These are phyloP conservation scores for Drosophila antonietae DNA, from an alignment of 2,888 invertebrate species.

Conservation along the genomic window DNA sequence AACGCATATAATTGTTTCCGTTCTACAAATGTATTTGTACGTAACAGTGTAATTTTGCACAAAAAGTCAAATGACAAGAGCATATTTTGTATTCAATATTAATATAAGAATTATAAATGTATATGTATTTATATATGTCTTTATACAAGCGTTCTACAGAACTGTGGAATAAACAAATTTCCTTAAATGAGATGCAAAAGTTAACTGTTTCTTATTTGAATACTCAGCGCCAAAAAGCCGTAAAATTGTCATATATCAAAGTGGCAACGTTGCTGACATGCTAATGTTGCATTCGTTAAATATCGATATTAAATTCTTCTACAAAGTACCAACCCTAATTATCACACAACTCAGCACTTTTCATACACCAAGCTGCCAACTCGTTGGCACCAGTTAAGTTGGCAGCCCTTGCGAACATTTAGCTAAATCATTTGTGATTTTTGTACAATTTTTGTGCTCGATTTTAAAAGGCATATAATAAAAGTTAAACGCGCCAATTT, in stretches of 20 bases:
- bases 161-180: slow-evolving; percentile 61
- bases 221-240: background rate
- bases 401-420: slow-evolving; percentile 49
- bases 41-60: slow-evolving; percentile 61
- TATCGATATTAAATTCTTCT: slow-evolving; percentile 31
- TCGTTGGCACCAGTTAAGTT: slow-evolving; percentile 38
- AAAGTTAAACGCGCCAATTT: slow-evolving; percentile 42
- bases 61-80: slow-evolving; percentile 50
- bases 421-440: slow-evolving; percentile 63
- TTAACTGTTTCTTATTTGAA: slow-evolving; percentile 8
- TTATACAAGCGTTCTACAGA: slow-evolving; percentile 55
- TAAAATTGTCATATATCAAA: background rate
- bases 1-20: slow-evolving; percentile 63
- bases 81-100: slow-evolving; percentile 71
- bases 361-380: slow-evolving; percentile 44
- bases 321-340: slow-evolving; percentile 45
- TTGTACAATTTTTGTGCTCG: slow-evolving; percentile 56
- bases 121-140: slow-evolving; percentile 71
- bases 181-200: slow-evolving; percentile 21
- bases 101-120: slow-evolving; percentile 55
- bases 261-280: slow-evolving; percentile 15
- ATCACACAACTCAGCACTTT: slow-evolving; percentile 66
- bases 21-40: slow-evolving; percentile 46
- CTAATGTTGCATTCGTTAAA: slow-evolving; percentile 6
- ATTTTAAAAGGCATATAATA: slow-evolving; percentile 42